Percentiles rank a stretch among this genome's conserved stretches.
phyloP scores from a whole-genome alignment of 2,797 vertebrate species.

The Hybognathus amarus region DNA sequence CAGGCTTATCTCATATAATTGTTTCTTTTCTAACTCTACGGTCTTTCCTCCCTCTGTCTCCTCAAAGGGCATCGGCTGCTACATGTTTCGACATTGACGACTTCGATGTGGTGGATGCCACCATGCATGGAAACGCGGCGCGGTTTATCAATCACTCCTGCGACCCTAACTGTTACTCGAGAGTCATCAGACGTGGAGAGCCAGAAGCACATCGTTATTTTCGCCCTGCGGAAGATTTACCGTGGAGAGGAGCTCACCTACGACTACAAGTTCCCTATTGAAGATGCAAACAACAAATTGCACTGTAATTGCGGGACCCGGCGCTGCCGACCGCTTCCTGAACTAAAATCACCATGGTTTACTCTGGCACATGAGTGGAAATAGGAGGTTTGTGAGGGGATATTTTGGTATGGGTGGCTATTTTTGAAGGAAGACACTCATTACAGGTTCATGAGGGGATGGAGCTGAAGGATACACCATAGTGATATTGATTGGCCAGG shows the following conservation, averaged over 20 bases:
- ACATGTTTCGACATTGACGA: conserved; percentile 97
- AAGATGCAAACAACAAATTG: conserved; percentile 91
- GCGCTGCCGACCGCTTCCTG: conserved; percentile 89
- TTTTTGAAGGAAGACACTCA: background rate
- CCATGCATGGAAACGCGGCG: conserved; percentile 91
- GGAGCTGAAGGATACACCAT: background rate
- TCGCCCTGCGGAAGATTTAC: conserved; percentile 90
- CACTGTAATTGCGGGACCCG: conserved; percentile 89
- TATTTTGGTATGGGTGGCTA: background rate
- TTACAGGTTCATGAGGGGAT: background rate
- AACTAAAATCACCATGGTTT: conserved; percentile 73
- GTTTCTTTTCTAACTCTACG: background rate
- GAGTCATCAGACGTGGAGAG: conserved; percentile 93
- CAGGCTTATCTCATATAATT: background rate
- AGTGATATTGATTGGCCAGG: background rate
- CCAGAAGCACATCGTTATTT: conserved; percentile 94
- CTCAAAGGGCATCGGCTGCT: conserved; percentile 89
- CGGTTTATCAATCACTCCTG: conserved; percentile 97
- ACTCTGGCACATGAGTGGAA: background rate
- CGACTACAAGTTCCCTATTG: conserved; percentile 96
- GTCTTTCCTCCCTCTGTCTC: background rate
- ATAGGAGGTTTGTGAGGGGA: background rate
- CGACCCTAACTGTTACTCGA: conserved; percentile 94
- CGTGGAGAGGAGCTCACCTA: conserved; percentile 94
- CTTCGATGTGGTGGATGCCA: conserved; percentile 92